phyloP scores from a whole-genome alignment of 2,113 vertebrate genomes.

The Dasypus novemcinctus region DNA sequence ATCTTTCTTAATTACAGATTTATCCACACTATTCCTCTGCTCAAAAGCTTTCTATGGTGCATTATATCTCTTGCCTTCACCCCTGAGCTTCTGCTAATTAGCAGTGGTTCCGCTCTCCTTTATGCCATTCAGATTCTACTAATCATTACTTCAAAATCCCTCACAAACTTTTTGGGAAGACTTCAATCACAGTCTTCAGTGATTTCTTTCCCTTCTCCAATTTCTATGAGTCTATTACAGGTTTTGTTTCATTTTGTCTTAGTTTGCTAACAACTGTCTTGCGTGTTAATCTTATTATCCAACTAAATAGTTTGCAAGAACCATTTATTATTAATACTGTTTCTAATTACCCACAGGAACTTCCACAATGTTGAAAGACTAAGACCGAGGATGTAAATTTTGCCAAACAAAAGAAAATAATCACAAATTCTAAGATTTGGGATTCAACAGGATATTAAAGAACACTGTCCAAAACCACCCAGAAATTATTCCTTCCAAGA shows the following conservation, averaged over 20 bases:
- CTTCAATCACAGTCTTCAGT: background rate
- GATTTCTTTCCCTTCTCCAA: background rate
- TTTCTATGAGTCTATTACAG: background rate
- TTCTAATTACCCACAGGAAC: constrained; percentile 34
- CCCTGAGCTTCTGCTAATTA: background rate
- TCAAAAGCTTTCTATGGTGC: background rate
- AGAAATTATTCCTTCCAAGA: background rate
- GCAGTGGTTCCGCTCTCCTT: background rate
- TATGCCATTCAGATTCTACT: background rate
- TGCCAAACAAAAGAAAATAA: constrained; percentile 40
- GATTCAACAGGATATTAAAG: background rate
- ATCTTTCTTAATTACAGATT: background rate
- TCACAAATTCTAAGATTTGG: background rate
- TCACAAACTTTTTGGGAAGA: background rate
- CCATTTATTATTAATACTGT: background rate
- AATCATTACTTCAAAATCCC: background rate
- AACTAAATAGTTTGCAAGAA: constrained; percentile 24
- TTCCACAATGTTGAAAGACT: background rate
- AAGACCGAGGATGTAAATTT: background rate
- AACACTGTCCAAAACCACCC: background rate
- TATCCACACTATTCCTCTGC: background rate
- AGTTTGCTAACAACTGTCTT: background rate
- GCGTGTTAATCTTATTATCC: background rate
- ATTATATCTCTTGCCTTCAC: background rate
- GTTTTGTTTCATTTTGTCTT: background rate